A percentile compares a stretch with the other conserved stretches of the same genome.
Conservation (phyloP, 2,113 vertebrate species). For the Sinocyclocheilus rhinocerous region DNA sequence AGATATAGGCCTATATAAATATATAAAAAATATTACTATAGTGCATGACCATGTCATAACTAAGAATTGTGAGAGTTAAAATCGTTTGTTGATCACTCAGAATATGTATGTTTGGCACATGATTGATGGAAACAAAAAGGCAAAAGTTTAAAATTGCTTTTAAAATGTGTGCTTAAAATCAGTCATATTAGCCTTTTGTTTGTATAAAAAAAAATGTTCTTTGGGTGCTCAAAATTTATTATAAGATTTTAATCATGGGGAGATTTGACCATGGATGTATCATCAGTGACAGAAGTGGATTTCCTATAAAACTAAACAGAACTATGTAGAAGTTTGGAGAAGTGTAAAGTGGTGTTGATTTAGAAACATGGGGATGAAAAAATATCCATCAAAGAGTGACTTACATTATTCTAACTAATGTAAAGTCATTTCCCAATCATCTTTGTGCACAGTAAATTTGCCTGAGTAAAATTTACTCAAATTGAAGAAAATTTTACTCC, state of each 20-base stretch:
- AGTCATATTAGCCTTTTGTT: too few species aligned
- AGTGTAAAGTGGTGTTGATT: neutral
- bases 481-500: too few species aligned
- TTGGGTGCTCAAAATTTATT: neutral
- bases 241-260: too few species aligned
- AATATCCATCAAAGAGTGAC: slow-evolving; percentile 6
- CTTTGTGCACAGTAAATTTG: too few species aligned
- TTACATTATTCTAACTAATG: slow-evolving; percentile 4
- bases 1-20: neutral
- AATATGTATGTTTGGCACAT: too few species aligned
- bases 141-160: too few species aligned
- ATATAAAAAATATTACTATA: neutral
- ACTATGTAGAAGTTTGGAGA: neutral
- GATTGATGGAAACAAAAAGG: too few species aligned
- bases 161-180: too few species aligned
- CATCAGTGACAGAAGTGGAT: neutral
- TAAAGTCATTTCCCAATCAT: neutral
- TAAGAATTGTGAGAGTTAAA: neutral
- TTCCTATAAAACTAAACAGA: neutral
- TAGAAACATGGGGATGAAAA: neutral
- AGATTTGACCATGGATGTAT: too few species aligned
- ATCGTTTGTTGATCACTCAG: too few species aligned
- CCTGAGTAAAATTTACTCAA: too few species aligned
- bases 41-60: neutral
- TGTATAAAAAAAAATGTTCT: too few species aligned